phyloP scores from a whole-genome alignment of 2,113 vertebrate species.

The Emydura subglobosa region DNA sequence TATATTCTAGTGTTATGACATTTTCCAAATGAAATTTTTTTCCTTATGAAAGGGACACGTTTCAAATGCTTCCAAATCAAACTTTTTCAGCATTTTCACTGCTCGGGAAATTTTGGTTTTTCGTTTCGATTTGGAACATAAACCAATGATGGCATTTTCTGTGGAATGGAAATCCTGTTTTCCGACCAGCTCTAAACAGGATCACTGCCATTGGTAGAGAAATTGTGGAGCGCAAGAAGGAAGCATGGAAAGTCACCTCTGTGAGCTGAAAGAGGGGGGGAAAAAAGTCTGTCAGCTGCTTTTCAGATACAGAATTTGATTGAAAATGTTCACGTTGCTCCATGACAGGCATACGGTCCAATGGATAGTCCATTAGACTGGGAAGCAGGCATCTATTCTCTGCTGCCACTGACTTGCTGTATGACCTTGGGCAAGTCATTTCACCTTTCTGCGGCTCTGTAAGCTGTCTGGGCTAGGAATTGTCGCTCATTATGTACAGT shows the following conservation, averaged over 20 bases:
- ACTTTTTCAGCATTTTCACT: not conserved
- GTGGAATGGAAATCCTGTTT: not conserved
- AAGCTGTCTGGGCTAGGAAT: not conserved
- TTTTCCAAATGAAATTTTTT: not conserved
- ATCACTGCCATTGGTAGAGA: not conserved
- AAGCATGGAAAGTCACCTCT: fast-evolving
- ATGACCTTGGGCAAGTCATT: not conserved
- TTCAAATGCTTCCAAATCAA: not conserved
- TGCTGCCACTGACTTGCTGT: fast-evolving
- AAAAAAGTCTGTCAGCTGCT: not conserved
- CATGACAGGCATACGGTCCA: not conserved
- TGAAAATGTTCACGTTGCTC: not conserved
- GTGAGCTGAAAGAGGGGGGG: not conserved
- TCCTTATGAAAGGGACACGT: not conserved
- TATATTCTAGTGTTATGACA: not conserved
- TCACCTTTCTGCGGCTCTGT: not conserved
- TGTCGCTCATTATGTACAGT: not conserved
- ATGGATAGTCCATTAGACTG: not conserved
- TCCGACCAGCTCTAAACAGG: not conserved
- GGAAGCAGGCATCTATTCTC: not conserved
- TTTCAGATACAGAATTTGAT: not conserved
- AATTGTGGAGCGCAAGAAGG: not conserved
- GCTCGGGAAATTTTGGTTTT: not conserved
- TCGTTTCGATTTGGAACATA: not conserved
- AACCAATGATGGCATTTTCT: not conserved